Conservation (phyloP, 2,797 vertebrate species). For the Gobio occitaniae region DNA sequence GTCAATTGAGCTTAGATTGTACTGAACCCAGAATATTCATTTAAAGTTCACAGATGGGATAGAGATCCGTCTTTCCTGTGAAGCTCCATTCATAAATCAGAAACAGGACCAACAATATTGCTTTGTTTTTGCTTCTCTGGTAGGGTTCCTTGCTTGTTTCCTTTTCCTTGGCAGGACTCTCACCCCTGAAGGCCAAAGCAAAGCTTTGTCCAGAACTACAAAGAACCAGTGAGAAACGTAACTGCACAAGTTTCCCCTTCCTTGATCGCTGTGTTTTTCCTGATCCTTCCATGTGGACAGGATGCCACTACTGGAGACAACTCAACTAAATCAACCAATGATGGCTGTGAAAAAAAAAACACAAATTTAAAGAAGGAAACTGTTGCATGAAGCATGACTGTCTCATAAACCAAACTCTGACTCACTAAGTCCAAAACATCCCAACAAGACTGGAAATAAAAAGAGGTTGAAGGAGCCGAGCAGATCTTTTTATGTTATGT, state of each 20-base stretch:
- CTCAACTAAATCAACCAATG: background rate
- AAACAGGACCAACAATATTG: conserved; percentile 46
- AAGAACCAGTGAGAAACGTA: conserved; percentile 27
- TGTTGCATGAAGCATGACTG: background rate
- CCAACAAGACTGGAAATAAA: background rate
- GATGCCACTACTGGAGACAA: conserved; percentile 29
- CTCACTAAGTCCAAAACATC: conserved; percentile 7
- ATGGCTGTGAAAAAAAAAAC: conserved; percentile 1
- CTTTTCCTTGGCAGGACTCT: conserved; percentile 61
- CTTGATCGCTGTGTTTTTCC: conserved; percentile 20
- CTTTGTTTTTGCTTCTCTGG: conserved; percentile 51
- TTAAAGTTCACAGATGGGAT: conserved; percentile 23
- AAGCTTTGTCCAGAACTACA: conserved; percentile 51
- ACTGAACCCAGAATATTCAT: background rate
- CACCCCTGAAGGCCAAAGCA: conserved; percentile 54
- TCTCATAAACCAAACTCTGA: conserved; percentile 20
- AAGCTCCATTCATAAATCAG: conserved; percentile 51
- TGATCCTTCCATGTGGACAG: conserved; percentile 40
- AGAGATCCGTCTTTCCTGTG: conserved; percentile 32
- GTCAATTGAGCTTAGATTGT: background rate
- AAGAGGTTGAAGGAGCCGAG: background rate
- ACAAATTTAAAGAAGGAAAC: conserved; percentile 12
- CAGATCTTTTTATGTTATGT: conserved; percentile 4
- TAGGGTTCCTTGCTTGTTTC: conserved; percentile 53
- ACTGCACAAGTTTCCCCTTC: conserved; percentile 25